phyloP scores from a whole-genome alignment of 2,797 vertebrate genomes.

The Pygocentrus nattereri region DNA sequence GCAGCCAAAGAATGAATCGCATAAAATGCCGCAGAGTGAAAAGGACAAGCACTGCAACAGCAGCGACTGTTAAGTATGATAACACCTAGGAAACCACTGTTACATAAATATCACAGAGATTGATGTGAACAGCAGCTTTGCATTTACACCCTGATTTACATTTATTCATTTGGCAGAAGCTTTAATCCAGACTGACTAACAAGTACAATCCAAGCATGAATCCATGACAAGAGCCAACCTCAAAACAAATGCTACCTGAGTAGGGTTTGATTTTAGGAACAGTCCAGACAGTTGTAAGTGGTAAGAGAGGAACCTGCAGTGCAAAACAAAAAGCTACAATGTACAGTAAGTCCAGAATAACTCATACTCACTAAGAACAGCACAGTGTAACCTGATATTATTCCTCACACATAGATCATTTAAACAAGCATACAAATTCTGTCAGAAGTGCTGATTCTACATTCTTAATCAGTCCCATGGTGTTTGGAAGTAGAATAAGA shows the following conservation, averaged over 20 bases:
- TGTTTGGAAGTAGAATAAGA: no score
- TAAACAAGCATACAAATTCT: no score
- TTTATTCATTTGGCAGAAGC: background rate
- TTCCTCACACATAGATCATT: no score
- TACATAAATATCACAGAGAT: background rate
- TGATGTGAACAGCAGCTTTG: background rate
- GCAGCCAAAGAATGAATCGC: background rate
- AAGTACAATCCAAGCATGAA: background rate
- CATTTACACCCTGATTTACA: background rate
- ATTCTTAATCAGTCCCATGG: no score
- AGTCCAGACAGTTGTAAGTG: background rate
- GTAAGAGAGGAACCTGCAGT: background rate
- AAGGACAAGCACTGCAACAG: background rate
- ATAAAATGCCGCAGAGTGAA: background rate
- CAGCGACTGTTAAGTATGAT: background rate
- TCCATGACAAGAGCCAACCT: background rate
- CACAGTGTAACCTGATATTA: no score
- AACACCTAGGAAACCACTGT: background rate
- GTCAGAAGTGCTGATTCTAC: no score
- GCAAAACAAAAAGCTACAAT: background rate
- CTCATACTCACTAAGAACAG: no score
- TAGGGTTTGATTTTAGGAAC: background rate
- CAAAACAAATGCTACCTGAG: background rate
- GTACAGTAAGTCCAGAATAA: no score
- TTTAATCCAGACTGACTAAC: background rate